These are phyloP conservation scores for Melanotaenia maccullochi DNA, from an alignment of 2,797 vertebrate species.

Conservation along the genomic window DNA sequence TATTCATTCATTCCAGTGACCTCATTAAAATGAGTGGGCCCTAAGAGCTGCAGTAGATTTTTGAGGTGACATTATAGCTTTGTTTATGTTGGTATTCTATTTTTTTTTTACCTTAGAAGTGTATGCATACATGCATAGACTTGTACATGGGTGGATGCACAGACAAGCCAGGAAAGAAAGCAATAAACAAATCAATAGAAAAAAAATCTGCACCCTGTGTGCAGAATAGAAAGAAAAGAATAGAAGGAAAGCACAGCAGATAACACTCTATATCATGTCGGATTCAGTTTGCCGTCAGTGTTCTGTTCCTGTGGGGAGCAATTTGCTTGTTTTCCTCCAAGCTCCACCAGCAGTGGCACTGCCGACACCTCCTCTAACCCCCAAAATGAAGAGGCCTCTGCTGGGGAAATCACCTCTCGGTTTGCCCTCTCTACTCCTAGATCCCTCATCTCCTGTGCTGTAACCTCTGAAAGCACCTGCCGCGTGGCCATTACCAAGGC, in stretches of 20 bases:
- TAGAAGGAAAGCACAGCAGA: conserved; percentile 15
- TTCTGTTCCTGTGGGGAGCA: conserved; percentile 66
- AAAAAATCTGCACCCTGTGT: conserved; percentile 25
- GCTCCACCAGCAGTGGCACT: conserved; percentile 46
- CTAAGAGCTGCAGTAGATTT: conserved; percentile 36
- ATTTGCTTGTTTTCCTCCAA: conserved; percentile 73
- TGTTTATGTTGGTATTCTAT: neutral
- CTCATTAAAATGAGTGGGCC: conserved; percentile 50
- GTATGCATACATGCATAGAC: neutral
- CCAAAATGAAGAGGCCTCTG: conserved; percentile 75
- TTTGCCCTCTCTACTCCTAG: conserved; percentile 72
- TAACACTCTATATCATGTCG: conserved; percentile 42
- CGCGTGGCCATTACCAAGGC: conserved; percentile 76
- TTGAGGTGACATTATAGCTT: conserved; percentile 32
- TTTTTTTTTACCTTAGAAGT: conserved; percentile 19
- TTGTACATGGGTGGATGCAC: neutral
- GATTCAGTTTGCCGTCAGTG: conserved; percentile 54
- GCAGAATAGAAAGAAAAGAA: conserved; percentile 30
- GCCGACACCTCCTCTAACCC: conserved; percentile 45
- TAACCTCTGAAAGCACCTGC: conserved; percentile 78
- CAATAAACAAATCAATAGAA: conserved; percentile 29
- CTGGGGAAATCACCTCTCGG: conserved; percentile 78
- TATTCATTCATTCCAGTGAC: conserved; percentile 55
- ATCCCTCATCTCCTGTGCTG: conserved; percentile 79
- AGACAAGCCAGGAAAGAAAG: conserved; percentile 2